Evolutionary conservation across 2,797 vertebrate genomes (phyloP), one percentile per base, ranked within the genome.

Genomic region (Chloroceryle inda): DNA sequence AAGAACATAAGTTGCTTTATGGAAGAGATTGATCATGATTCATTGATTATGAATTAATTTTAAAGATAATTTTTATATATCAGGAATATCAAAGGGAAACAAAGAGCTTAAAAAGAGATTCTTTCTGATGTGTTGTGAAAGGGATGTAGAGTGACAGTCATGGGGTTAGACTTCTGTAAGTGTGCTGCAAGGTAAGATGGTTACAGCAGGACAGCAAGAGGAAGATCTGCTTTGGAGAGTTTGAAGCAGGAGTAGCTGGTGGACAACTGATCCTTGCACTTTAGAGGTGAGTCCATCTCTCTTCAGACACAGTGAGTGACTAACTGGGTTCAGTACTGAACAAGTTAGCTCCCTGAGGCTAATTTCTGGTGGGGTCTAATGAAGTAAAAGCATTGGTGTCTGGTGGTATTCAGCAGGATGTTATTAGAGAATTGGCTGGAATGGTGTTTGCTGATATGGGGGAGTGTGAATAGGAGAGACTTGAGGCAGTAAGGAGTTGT

Each of bases 351-450:
- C 22, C 24, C 82, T 66, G 38, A 85, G 55, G 42, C n/a, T 52
- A 50, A 73, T 52, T 93, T 93, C 58, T 86, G 50, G 45, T 80
- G 69, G 37, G 47, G 31, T 88, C 88, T 88, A 63, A 31, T 20
- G 37, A 72, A 78, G 75, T 21, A n/a, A 89, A 82, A 85, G 38
- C 69, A 69, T 55, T n/a, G 68, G 45, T 74, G 66, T 10, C 85
- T 92, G 74, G 27, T 3, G 5, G 37, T 10, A 2, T 12, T 76
- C 2, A 7, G 58, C 35, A 88, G 83, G 50, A 20, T 72, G 7
- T 78, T 92, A 35, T 58, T 67, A 67, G 45, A 62, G 29, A 74
- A 69, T 38, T 88, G 66, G n/a, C 50, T 92, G 35, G 15, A 86
- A 53, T 11, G 88, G 38, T 1, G 0, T 79, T 85, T 82, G 81